Conservation (phyloP, 2,113 vertebrate genomes). For the Microtus oregoni region DNA sequence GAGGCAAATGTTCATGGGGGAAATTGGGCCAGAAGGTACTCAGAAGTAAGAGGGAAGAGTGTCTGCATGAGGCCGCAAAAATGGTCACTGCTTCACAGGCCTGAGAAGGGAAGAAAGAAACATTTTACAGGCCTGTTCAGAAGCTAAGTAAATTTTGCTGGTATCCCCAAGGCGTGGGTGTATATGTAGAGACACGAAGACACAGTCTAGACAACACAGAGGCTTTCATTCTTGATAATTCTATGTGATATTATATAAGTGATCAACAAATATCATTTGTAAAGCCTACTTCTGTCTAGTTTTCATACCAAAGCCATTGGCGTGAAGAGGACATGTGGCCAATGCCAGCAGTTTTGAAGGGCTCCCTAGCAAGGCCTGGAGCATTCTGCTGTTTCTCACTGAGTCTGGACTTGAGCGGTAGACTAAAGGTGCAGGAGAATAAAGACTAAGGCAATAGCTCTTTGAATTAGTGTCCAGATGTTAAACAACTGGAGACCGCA, state of each 20-base stretch:
- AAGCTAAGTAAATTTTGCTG: background rate
- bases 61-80: background rate
- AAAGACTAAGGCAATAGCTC: background rate
- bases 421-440: background rate
- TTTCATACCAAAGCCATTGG: background rate
- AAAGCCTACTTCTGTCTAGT: conserved; percentile 42
- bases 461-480: conserved; percentile 42
- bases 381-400: background rate
- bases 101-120: background rate
- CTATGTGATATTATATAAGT: background rate
- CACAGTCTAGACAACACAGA: conserved; percentile 3
- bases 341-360: background rate
- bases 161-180: background rate
- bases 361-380: background rate
- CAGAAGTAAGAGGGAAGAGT: background rate
- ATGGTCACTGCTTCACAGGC: background rate
- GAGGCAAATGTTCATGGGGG: background rate
- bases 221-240: conserved; percentile 24
- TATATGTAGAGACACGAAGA: background rate
- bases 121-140: background rate
- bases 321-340: background rate
- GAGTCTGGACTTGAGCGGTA: background rate
- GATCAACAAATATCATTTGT: conserved; percentile 31
- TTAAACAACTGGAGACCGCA: conserved; percentile 1
- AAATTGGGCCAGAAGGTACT: background rate